Conservation (phyloP, 2,113 vertebrate genomes). For the Naja naja region DNA sequence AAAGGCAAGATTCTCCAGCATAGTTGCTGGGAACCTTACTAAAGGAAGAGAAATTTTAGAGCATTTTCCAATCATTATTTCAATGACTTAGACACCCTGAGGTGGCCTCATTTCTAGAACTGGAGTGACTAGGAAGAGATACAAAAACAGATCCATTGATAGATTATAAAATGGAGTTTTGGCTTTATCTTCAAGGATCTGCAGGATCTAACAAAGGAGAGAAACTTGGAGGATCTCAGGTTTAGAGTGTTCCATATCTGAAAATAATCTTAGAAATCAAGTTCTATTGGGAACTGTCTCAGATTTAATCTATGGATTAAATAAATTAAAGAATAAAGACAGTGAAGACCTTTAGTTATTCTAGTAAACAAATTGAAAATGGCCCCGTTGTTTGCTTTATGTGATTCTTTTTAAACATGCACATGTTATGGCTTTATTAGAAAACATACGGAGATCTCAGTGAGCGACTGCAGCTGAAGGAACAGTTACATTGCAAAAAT, state of each 20-base stretch:
- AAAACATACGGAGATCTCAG: slow-evolving; percentile 87
- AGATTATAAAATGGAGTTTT: background rate
- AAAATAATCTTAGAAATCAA: background rate
- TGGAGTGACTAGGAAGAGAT: no score
- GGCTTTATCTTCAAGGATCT: background rate
- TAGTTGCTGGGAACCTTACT: background rate
- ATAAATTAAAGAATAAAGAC: background rate
- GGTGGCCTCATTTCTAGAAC: no score
- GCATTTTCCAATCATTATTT: background rate
- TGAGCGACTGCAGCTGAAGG: slow-evolving; percentile 80
- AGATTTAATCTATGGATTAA: background rate
- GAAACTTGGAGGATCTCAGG: background rate
- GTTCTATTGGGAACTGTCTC: background rate
- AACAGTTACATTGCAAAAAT: slow-evolving; percentile 86
- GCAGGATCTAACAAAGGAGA: background rate
- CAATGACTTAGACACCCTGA: background rate
- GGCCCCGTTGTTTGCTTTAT: background rate
- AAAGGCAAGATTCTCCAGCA: background rate
- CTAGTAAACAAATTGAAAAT: background rate
- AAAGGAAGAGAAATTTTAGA: background rate
- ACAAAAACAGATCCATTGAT: background rate
- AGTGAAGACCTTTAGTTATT: background rate
- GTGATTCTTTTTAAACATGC: slow-evolving; percentile 18
- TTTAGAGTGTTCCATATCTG: no score
- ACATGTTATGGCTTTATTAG: slow-evolving; percentile 60